phyloP scores from a whole-genome alignment of 2,113 vertebrate species.

The Copsychus sechellarum region DNA sequence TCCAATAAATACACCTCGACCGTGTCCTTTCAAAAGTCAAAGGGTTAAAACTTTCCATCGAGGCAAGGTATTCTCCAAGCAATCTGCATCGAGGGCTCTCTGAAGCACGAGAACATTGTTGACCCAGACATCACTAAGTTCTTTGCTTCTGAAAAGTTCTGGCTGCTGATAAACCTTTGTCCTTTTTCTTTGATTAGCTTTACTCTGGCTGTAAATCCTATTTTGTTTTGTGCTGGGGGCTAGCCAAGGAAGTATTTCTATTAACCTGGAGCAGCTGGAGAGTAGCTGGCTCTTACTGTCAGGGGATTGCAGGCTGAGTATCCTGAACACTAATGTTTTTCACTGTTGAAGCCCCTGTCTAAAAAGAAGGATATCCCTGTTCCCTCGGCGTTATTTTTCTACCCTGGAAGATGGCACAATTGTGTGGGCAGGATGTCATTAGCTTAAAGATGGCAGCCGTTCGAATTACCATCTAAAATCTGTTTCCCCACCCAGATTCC shows the following conservation, averaged over 20 bases:
- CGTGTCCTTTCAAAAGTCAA: conserved; percentile 32
- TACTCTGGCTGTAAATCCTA: conserved; percentile 36
- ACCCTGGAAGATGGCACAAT: background rate
- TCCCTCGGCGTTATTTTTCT: background rate
- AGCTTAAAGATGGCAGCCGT: conserved; percentile 9
- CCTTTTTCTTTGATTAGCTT: conserved; percentile 59
- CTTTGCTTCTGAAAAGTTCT: conserved; percentile 42
- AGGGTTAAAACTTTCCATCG: conserved; percentile 46
- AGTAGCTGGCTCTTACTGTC: background rate
- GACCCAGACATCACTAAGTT: conserved; percentile 12
- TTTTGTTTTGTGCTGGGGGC: conserved; percentile 48
- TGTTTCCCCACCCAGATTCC: background rate
- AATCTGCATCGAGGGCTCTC: background rate
- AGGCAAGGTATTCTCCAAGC: background rate
- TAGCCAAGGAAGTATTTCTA: conserved; percentile 47
- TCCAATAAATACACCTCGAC: conserved; percentile 6
- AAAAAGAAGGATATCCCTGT: background rate
- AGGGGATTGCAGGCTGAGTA: background rate
- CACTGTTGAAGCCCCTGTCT: background rate
- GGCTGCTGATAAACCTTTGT: conserved; percentile 50
- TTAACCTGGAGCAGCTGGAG: conserved; percentile 52
- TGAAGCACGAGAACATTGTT: background rate
- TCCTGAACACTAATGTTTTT: background rate
- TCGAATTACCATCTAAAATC: background rate
- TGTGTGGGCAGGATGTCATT: background rate